Base-by-base conservation (phyloP, 2,113 vertebrate genomes). In the Pseudorhombus dupliciocellatus region DNA sequence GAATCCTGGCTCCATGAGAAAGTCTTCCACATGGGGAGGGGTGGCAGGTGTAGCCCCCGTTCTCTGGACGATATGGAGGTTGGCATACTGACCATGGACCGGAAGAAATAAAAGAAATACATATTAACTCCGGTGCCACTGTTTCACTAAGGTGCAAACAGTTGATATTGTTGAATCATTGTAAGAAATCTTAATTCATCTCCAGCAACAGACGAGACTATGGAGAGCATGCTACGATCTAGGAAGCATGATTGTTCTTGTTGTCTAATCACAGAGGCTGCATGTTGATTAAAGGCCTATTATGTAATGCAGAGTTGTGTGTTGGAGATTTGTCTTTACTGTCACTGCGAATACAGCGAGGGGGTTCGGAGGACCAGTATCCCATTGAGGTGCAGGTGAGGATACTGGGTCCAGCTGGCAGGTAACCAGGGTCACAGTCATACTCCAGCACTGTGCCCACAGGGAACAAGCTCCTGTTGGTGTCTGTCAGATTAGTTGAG, bases 11-110 rank as follows among this genome's bases (percentile, higher is more conserved):
- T 77, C 93, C 94, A 1, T 95, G 91, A 56, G 90, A 94, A 84
- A 97, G 87, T 65, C 93, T 91, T 81, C 92, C 92, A 88, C 97
- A 98, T 26, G 95, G 95, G 0, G 94, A 92, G 4, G 96, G 96
- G 87, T 98, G 97, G 84, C 97, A 98, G 69, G 92, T 92, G 75
- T 96, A 97, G 65, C 95, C 95, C 57, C 97, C 97, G 84, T 98
- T 97, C 85, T 97, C 96, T 54, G 96, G 96, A 64, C 94, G 92
- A 2, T 94, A 95, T 3, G 96, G 96, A 70, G 94, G 93, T 55
- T 94, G 94, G 86, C 97, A 98, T 73, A 94, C 96, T 97, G 88
- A 16, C 2, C 20, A n/a, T 20, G 25, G 16, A 59, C 31, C 58
- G 7, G 64, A 31, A 48, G 63, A 44, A 9, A 58, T 21, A 16